phyloP scores from a whole-genome alignment of 2,888 invertebrate species.

The Mythimna albipuncta region DNA sequence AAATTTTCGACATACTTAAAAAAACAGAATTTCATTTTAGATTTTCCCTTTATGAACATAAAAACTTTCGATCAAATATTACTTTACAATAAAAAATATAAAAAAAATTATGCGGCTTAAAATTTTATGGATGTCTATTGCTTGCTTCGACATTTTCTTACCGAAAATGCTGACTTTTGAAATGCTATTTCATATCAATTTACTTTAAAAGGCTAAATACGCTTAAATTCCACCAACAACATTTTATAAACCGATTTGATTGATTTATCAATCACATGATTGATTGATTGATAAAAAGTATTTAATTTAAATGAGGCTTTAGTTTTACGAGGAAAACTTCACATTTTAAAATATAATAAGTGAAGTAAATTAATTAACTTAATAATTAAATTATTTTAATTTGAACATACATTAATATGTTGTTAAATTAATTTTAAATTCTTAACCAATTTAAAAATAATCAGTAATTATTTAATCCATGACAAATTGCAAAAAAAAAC shows the following conservation, averaged over 20 bases:
- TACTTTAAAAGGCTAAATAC: slow-evolving; percentile 22
- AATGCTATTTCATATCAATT: slow-evolving; percentile 17
- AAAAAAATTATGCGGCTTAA: no score
- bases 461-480: slow-evolving; percentile 46
- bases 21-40: no score
- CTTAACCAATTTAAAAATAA: slow-evolving; percentile 5
- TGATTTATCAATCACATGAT: slow-evolving; percentile 13
- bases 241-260: slow-evolving; percentile 11
- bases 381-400: slow-evolving; percentile 18
- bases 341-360: slow-evolving; percentile 7
- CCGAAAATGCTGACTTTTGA: slow-evolving; percentile 6
- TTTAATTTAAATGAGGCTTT: slow-evolving; percentile 47
- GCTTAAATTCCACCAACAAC: slow-evolving; percentile 22
- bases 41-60: no score
- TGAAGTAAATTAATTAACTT: slow-evolving; percentile 18
- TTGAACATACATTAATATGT: slow-evolving; percentile 4
- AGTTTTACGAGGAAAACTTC: slow-evolving; percentile 15
- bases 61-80: no score
- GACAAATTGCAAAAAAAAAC: slow-evolving; percentile 30
- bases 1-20: no score
- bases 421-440: slow-evolving; percentile 22
- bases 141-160: neutral
- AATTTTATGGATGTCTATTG: neutral
- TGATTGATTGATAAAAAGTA: slow-evolving; percentile 8
- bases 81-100: neutral